A percentile compares a stretch with the other conserved stretches of the same genome.
phyloP scores from a whole-genome alignment of 2,888 invertebrate species.

The Drosophila prostipennis region DNA sequence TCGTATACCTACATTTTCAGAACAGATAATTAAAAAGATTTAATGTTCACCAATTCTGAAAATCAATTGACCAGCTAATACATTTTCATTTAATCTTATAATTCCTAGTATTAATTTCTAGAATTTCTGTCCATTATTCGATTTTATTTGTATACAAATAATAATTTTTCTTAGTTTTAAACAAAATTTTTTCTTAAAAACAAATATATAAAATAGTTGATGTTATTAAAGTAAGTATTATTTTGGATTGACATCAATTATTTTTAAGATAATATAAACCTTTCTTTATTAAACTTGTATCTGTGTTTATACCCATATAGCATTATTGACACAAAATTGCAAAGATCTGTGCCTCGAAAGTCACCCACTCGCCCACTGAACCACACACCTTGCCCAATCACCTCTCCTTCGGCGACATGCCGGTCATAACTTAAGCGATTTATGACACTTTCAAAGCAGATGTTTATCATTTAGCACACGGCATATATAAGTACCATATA shows the following conservation, averaged over 20 bases:
- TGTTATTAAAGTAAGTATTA: too few species aligned
- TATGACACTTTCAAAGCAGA: conserved; percentile 53
- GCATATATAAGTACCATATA: conserved; percentile 14
- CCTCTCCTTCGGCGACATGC: conserved; percentile 20
- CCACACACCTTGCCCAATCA: conserved; percentile 28
- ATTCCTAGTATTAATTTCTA: too few species aligned
- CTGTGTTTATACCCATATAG: background rate
- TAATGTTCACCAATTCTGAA: background rate
- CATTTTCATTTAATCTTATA: too few species aligned
- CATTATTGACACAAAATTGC: background rate
- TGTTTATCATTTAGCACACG: conserved; percentile 43
- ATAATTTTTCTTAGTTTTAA: background rate
- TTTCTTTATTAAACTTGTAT: background rate
- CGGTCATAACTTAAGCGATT: conserved; percentile 52
- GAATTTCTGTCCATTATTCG: too few species aligned
- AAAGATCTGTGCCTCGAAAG: conserved; percentile 3
- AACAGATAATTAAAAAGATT: background rate
- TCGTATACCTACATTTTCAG: background rate
- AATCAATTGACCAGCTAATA: background rate
- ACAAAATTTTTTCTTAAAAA: background rate
- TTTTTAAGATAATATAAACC: too few species aligned
- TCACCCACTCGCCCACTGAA: conserved; percentile 19
- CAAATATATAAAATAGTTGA: too few species aligned
- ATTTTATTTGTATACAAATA: too few species aligned
- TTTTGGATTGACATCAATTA: too few species aligned